Percentiles rank a stretch among this genome's conserved stretches.
These are phyloP conservation scores for Notiomystis cincta DNA, from an alignment of 2,113 vertebrate species.

Conservation along the genomic window DNA sequence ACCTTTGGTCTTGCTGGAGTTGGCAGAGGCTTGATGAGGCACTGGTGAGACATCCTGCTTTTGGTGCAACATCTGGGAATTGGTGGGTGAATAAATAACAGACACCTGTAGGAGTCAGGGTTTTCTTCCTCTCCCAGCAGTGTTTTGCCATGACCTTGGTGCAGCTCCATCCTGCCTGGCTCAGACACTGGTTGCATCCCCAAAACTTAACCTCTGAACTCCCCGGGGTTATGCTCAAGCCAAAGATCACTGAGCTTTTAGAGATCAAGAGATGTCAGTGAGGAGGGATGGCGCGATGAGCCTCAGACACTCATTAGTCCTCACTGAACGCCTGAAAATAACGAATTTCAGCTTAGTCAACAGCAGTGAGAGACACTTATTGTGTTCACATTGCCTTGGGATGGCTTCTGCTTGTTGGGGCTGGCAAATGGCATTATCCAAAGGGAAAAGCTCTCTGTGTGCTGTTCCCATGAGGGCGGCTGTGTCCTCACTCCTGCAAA, in stretches of 20 bases:
- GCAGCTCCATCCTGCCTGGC: neutral
- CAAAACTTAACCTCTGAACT: slow-evolving; percentile 39
- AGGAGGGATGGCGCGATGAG: neutral
- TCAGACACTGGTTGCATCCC: neutral
- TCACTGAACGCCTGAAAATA: neutral
- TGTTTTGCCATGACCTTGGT: neutral
- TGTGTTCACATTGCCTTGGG: neutral
- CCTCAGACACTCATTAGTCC: slow-evolving; percentile 49
- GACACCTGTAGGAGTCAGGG: slow-evolving; percentile 23
- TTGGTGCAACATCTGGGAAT: neutral
- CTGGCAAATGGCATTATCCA: neutral
- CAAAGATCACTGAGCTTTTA: neutral
- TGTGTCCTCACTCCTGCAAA: neutral
- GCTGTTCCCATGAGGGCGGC: neutral
- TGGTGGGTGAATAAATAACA: neutral
- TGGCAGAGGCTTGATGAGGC: slow-evolving; percentile 23
- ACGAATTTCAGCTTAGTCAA: slow-evolving; percentile 14
- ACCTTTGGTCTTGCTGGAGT: neutral
- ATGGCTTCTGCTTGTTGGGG: neutral
- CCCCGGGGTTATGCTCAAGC: neutral
- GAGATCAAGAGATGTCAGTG: slow-evolving; percentile 30
- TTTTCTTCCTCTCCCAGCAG: neutral
- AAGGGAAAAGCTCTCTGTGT: neutral
- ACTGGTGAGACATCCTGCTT: neutral
- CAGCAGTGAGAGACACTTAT: neutral